These are phyloP conservation scores for Hydraecia micacea DNA, from an alignment of 2,888 invertebrate genomes.

Conservation along the genomic window DNA sequence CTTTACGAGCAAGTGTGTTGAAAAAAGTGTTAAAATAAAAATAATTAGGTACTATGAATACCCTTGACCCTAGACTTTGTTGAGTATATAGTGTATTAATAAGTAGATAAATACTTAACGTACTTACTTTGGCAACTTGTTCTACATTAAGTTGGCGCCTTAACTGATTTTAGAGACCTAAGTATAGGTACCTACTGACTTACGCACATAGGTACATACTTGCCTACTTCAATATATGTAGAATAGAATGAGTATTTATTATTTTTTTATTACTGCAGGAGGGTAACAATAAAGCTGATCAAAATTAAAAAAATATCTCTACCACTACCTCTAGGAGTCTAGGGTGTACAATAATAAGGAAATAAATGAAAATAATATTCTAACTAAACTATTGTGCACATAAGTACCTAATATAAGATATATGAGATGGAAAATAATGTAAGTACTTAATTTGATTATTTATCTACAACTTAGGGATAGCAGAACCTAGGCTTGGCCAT, in stretches of 20 bases:
- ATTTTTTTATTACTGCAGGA: background rate
- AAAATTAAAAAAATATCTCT: background rate
- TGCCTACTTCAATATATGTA: background rate
- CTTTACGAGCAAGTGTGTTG: no score
- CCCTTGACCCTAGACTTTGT: no score
- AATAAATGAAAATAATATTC: background rate
- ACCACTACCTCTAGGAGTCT: background rate
- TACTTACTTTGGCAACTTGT: constrained; percentile 25
- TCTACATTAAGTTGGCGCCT: background rate
- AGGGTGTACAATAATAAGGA: background rate
- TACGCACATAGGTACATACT: background rate
- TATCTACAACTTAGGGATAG: background rate
- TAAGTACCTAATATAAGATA: background rate
- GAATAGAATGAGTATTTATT: no score
- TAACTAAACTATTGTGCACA: background rate
- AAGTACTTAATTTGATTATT: background rate
- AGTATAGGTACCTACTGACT: no score
- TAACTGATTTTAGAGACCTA: background rate
- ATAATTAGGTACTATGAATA: no score
- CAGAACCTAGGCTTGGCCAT: background rate
- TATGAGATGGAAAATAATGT: background rate
- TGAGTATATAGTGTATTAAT: constrained; percentile 18
- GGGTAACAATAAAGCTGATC: background rate
- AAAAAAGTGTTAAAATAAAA: no score
- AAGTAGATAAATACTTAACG: constrained; percentile 28